phyloP scores from a whole-genome alignment of 1,140 invertebrate species.

The Cylas formicarius region DNA sequence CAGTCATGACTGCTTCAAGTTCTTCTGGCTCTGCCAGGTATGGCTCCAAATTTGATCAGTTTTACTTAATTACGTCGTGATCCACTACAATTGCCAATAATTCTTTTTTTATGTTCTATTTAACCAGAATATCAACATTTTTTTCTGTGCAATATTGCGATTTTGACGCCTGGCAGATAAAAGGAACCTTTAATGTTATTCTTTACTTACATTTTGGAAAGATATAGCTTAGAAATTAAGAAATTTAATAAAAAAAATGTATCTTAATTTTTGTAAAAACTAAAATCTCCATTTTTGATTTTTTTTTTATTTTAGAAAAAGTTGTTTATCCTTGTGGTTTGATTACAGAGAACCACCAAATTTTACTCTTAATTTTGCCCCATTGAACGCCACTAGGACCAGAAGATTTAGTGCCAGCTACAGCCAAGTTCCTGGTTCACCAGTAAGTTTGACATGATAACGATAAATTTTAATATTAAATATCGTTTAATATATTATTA shows the following conservation, averaged over 20 bases:
- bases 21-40: constrained; percentile 45
- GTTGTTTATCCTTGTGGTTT: background rate
- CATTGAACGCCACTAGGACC: constrained; percentile 49
- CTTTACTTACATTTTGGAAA: constrained; percentile 1
- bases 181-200: constrained; percentile 5
- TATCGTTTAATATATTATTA: constrained; percentile 8
- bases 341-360: constrained; percentile 40
- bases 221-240: background rate
- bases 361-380: constrained; percentile 52
- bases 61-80: constrained; percentile 2
- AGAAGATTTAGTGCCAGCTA: constrained; percentile 79
- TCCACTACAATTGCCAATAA: no score
- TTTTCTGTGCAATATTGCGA: no score
- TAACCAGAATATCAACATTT: no score
- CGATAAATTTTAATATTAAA: no score
- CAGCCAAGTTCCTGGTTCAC: constrained; percentile 54
- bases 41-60: background rate
- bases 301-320: constrained; percentile 9
- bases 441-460: constrained; percentile 44
- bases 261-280: background rate
- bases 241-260: background rate
- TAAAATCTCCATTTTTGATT: background rate
- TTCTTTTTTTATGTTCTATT: no score
- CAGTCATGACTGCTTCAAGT: constrained; percentile 44
- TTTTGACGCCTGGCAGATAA: no score